A percentile compares a stretch with the other conserved stretches of the same genome.
Evolutionary conservation across 2,888 invertebrate genomes (phyloP).

Genomic region (Pristionchus fissidentatus): DNA sequence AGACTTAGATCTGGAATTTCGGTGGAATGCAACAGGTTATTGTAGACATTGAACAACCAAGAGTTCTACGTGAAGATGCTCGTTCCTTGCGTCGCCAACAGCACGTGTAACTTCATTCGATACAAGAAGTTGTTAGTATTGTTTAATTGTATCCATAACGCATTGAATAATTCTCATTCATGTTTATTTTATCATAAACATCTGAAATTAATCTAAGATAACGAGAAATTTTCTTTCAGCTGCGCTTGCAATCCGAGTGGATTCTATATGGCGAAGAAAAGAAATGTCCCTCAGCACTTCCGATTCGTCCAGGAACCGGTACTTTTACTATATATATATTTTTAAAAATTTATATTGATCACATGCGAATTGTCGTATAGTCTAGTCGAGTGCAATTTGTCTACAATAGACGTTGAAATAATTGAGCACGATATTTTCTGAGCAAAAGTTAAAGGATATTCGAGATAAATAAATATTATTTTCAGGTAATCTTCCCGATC

Average conservation of each 20-base stretch:
- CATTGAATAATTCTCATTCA: no score
- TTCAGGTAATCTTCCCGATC: background rate
- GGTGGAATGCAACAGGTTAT: no score
- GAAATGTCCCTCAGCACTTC: background rate
- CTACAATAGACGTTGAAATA: no score
- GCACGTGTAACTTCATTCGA: background rate
- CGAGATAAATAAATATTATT: background rate
- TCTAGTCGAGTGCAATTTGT: no score
- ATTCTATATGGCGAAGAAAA: slow-evolving; percentile 10
- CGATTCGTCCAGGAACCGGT: background rate
- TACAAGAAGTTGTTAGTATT: background rate
- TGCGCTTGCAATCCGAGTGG: slow-evolving; percentile 3
- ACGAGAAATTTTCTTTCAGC: background rate
- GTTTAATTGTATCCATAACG: no score
- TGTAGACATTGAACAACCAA: background rate
- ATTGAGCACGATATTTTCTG: no score
- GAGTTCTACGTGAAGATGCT: slow-evolving; percentile 32
- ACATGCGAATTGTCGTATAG: background rate
- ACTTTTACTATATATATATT: no score
- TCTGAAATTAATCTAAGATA: background rate
- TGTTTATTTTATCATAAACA: no score
- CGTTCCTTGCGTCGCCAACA: slow-evolving; percentile 8
- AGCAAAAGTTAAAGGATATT: no score
- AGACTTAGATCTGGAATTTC: no score
- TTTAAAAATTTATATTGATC: no score